Evolutionary conservation across 2,797 vertebrate species (phyloP).

Genomic region (Peromyscus eremicus): DNA sequence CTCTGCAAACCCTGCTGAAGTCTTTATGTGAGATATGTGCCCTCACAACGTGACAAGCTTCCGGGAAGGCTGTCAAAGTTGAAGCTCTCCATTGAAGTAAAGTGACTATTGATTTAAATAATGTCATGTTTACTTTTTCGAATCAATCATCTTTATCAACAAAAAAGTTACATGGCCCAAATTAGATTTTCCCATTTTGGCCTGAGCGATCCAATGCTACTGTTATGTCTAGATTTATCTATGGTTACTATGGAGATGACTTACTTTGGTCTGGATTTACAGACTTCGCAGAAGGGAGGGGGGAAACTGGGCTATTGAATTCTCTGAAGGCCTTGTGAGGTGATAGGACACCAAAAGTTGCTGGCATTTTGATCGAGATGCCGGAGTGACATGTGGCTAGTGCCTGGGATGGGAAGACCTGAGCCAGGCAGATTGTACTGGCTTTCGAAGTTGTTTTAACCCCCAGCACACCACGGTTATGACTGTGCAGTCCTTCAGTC

Average conservation of each 20-base stretch:
- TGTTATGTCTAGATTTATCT: constrained; percentile 50
- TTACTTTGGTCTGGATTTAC: constrained; percentile 21
- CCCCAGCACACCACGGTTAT: too few relatives aligned
- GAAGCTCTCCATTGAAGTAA: neutral
- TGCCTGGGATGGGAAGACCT: too few relatives aligned
- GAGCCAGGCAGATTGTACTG: too few relatives aligned
- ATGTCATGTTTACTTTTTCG: constrained; percentile 8
- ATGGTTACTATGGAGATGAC: constrained; percentile 47
- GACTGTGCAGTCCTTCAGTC: neutral
- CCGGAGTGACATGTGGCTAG: too few relatives aligned
- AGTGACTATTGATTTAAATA: constrained; percentile 21
- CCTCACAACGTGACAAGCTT: neutral
- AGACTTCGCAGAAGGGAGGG: neutral
- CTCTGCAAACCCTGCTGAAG: neutral
- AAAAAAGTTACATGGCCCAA: neutral
- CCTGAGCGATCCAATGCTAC: constrained; percentile 37
- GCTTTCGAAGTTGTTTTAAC: neutral
- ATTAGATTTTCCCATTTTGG: neutral
- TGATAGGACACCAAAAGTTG: neutral
- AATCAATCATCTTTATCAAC: constrained; percentile 51
- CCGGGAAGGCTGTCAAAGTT: neutral
- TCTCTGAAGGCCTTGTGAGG: neutral
- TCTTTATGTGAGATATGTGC: neutral
- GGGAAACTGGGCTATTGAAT: neutral
- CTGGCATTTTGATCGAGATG: neutral